These are phyloP conservation scores for Berghia stephanieae DNA, from an alignment of 1,140 invertebrate species.

Conservation along the genomic window DNA sequence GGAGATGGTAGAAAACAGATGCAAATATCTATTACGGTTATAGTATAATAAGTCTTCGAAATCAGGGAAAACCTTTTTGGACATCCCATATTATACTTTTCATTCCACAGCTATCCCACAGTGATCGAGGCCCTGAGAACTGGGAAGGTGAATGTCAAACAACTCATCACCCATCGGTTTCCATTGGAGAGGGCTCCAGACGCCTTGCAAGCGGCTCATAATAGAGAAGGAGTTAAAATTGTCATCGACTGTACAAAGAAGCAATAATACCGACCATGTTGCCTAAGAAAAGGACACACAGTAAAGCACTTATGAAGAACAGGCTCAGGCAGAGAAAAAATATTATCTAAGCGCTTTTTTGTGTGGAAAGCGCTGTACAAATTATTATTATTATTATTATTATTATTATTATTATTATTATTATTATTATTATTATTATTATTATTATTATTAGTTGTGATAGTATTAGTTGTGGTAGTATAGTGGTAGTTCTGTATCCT, in stretches of 20 bases:
- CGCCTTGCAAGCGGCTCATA: neutral
- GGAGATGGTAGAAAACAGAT: too few species aligned
- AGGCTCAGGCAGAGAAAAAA: neutral
- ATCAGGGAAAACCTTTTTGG: too few species aligned
- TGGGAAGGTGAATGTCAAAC: conserved; percentile 26
- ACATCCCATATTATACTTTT: neutral
- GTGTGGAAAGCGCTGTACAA: too few species aligned
- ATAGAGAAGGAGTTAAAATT: conserved; percentile 27
- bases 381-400: too few species aligned
- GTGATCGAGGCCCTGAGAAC: conserved; percentile 9
- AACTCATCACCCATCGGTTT: conserved; percentile 31
- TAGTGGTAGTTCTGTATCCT: too few species aligned
- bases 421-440: too few species aligned
- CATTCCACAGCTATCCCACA: conserved; percentile 22
- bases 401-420: too few species aligned
- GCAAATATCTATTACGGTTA: too few species aligned
- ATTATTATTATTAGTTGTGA: too few species aligned
- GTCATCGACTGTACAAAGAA: conserved; percentile 22
- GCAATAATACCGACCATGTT: neutral
- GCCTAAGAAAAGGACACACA: neutral
- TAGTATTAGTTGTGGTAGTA: too few species aligned
- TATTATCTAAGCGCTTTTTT: neutral
- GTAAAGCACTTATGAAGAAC: neutral
- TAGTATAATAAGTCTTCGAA: too few species aligned
- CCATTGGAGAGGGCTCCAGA: conserved; percentile 20